These are phyloP conservation scores for Zaprionus taronus DNA, from an alignment of 1,140 invertebrate species.

Conservation along the genomic window DNA sequence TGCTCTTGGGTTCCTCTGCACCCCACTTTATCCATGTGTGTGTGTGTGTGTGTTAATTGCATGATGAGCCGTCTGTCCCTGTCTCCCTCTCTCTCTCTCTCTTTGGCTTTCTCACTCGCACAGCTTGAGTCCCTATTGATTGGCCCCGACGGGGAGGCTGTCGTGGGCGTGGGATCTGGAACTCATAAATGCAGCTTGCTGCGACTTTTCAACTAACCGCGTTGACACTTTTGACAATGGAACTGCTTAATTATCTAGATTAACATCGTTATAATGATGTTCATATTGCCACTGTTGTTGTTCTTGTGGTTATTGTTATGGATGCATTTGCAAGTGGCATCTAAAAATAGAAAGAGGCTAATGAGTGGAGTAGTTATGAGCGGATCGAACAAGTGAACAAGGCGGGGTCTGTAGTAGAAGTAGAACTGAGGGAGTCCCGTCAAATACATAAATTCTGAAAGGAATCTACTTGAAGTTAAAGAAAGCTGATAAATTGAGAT, in stretches of 20 bases:
- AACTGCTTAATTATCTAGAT: constrained; percentile 70
- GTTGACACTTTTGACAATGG: constrained; percentile 74
- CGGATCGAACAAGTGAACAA: no score
- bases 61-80: constrained; percentile 48
- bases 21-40: background rate
- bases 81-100: background rate
- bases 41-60: constrained; percentile 65
- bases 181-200: constrained; percentile 16
- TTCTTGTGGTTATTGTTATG: background rate
- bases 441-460: no score
- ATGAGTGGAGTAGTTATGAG: background rate
- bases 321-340: constrained; percentile 22
- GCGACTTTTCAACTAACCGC: constrained; percentile 66
- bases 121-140: constrained; percentile 56
- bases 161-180: constrained; percentile 55
- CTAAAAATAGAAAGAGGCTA: constrained; percentile 64
- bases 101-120: background rate
- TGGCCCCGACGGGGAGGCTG: constrained; percentile 27
- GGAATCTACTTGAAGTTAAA: no score
- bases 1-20: constrained; percentile 9
- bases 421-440: no score
- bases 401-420: no score
- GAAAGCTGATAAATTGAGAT: no score
- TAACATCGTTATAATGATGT: constrained; percentile 29
- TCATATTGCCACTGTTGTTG: constrained; percentile 2